Evolutionary conservation across 1,140 invertebrate genomes (phyloP), one percentile per base, ranked within the genome.

Genomic region (Drosophila burlai): DNA sequence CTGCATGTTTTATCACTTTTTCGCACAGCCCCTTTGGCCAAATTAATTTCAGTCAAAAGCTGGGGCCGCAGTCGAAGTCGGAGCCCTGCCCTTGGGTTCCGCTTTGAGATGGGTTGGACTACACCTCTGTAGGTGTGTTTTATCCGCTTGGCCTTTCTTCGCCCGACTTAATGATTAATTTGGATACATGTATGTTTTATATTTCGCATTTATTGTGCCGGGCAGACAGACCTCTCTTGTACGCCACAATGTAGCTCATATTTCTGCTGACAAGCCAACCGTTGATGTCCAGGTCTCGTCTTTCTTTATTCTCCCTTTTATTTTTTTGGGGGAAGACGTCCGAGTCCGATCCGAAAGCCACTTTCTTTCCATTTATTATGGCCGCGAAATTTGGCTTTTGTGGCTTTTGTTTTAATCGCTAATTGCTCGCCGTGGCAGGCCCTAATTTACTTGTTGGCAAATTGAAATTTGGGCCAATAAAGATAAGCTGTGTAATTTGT

Each of bases 401-500:
- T 73, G 73, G 72, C 58, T 71, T 67, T 83, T 80, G 64, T 76
- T 49, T 83, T 80, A 77, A 84, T 71, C 78, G 50, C 80, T 85
- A 85, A 84, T 81, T 85, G 82, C 82, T 46, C 67, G 58, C 38
- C 49, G 40, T 85, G 82, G 74, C 82, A 81, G 82, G 78, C 78
- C 76, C 66, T 77, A 81, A 84, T 84, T 84, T 85, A 85, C 73
- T 81, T 49, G 82, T 77, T 85, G 77, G 73, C 63, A 77, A 84
- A 84, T 84, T 84, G 82, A 84, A 85, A 84, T 81, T 85, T 81
- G 61, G 82, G 82, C 73, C 82, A 84, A 77, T 73, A 81, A 65
- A 85, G 82, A 84, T 84, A 84, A 85, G 78, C 82, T 63, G 13
- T 67, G 67, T 78, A 83, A 83, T 83, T 83, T 83, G 81, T 76